A percentile compares a stretch with the other conserved stretches of the same genome.
phyloP scores from a whole-genome alignment of 2,888 invertebrate species.

The Prosapia bicincta region DNA sequence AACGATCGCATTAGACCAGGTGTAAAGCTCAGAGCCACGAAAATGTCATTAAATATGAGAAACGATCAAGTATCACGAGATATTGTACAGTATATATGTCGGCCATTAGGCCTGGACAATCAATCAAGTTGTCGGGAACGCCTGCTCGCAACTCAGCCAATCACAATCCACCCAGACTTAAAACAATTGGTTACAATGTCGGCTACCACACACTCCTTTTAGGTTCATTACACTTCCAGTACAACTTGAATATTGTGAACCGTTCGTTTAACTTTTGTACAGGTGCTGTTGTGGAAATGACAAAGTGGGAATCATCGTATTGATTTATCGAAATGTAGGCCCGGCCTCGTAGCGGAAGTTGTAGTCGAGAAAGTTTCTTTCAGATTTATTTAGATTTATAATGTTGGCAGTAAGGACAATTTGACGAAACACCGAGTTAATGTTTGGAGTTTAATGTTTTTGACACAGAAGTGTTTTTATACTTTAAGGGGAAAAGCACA shows the following conservation, averaged over 20 bases:
- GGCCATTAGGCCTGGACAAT: slow-evolving; percentile 25
- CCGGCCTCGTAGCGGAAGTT: too few relatives aligned
- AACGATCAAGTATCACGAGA: background rate
- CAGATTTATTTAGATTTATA: too few relatives aligned
- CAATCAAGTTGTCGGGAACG: slow-evolving; percentile 15
- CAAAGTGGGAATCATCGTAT: background rate
- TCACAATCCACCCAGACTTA: background rate
- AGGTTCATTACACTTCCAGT: background rate
- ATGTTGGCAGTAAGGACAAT: too few relatives aligned
- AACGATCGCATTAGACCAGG: background rate
- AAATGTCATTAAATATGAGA: background rate
- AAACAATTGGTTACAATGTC: background rate
- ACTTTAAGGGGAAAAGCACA: too few relatives aligned
- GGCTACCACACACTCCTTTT: background rate
- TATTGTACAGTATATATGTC: background rate
- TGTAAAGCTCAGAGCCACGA: background rate
- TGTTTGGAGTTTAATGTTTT: too few relatives aligned
- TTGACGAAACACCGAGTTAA: too few relatives aligned
- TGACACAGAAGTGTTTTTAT: too few relatives aligned
- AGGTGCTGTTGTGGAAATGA: background rate
- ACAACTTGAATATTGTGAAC: background rate
- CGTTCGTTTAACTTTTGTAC: background rate
- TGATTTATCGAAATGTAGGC: background rate
- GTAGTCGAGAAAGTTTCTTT: too few relatives aligned
- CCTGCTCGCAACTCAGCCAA: slow-evolving; percentile 20